phyloP scores from a whole-genome alignment of 2,797 vertebrate genomes.

The Sebastes matsubarae region DNA sequence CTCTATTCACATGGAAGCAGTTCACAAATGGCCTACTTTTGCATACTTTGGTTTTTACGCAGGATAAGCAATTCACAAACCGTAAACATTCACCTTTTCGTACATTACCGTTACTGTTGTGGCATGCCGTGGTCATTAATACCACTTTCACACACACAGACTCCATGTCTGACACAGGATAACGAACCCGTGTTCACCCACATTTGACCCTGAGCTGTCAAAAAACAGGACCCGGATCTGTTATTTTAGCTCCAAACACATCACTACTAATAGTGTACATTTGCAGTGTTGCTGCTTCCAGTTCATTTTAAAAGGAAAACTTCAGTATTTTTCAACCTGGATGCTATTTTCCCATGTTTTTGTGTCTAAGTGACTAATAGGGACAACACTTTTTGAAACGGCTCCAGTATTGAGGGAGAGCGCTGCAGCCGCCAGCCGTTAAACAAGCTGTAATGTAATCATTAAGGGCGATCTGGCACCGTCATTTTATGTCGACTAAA shows the following conservation, averaged over 20 bases:
- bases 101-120: neutral
- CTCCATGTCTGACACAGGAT: neutral
- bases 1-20: constrained; percentile 40
- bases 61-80: constrained; percentile 13
- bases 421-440: too few species aligned
- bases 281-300: neutral
- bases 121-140: constrained; percentile 5
- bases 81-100: constrained; percentile 21
- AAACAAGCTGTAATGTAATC: too few species aligned
- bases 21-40: constrained; percentile 51
- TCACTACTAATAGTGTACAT: neutral
- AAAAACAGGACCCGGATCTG: constrained; percentile 11
- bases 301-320: neutral
- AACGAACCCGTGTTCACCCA: neutral
- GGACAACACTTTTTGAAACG: too few species aligned
- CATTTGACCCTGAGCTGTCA: constrained; percentile 7
- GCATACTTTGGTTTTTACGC: neutral
- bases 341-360: too few species aligned
- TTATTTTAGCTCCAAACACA: neutral
- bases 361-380: too few species aligned
- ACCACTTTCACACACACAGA: neutral
- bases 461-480: too few species aligned
- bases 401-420: too few species aligned
- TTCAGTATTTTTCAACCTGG: too few species aligned
- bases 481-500: too few species aligned